Evolutionary conservation across 92 coral and sea anemone genomes (phyloP).

Genomic region (Palythoa grandiflora): DNA sequence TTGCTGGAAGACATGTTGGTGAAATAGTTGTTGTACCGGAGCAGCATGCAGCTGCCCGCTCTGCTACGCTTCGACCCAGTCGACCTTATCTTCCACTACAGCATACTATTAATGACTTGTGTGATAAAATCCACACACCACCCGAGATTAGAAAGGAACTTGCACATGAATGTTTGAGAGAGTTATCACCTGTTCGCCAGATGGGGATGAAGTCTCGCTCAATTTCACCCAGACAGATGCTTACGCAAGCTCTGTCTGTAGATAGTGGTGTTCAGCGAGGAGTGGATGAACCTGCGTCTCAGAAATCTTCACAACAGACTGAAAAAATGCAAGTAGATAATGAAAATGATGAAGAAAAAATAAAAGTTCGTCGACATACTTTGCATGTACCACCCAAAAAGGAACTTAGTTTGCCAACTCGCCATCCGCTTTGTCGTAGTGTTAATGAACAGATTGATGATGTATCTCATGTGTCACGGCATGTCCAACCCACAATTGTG

Average conservation of each 20-base stretch:
- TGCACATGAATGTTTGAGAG: slow-evolving; percentile 88
- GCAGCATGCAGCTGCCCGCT: slow-evolving; percentile 61
- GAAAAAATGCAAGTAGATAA: slow-evolving; percentile 45
- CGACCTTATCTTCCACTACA: slow-evolving; percentile 85
- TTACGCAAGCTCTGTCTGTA: slow-evolving; percentile 63
- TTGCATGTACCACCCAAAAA: slow-evolving; percentile 83
- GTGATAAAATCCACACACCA: slow-evolving; percentile 92
- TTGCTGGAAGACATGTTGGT: slow-evolving; percentile 69
- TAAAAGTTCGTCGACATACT: slow-evolving; percentile 88
- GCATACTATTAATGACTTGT: slow-evolving; percentile 87
- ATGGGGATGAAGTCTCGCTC: slow-evolving; percentile 72
- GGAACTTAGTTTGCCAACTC: slow-evolving; percentile 74
- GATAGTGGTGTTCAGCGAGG: slow-evolving; percentile 73
- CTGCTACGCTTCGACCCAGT: slow-evolving; percentile 77
- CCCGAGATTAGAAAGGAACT: slow-evolving; percentile 97
- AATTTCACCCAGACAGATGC: slow-evolving; percentile 75
- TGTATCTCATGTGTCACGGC: slow-evolving; percentile 13
- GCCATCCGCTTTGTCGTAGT: slow-evolving; percentile 70
- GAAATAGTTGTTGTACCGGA: slow-evolving; percentile 65
- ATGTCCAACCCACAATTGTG: slow-evolving; percentile 73
- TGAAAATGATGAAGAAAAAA: slow-evolving; percentile 55
- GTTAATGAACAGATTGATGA: slow-evolving; percentile 68
- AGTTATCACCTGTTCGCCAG: slow-evolving; percentile 87
- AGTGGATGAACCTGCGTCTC: not conserved
- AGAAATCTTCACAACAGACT: slow-evolving; percentile 10